These are phyloP conservation scores for Noturus placidus DNA, from an alignment of 2,113 vertebrate species.

Conservation along the genomic window DNA sequence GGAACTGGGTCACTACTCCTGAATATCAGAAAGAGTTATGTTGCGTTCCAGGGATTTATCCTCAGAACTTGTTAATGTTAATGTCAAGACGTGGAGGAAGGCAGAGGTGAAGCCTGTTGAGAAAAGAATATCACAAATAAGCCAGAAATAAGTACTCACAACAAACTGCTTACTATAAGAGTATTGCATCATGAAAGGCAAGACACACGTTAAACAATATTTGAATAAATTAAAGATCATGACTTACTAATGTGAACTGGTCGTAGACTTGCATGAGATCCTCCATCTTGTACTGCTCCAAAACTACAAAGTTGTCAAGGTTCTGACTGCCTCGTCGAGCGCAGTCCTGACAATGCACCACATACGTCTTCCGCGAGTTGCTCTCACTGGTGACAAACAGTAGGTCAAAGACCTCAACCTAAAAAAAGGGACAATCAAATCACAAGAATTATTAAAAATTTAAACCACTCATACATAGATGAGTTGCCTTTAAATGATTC, in stretches of 20 bases:
- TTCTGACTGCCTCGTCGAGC: slow-evolving; percentile 89
- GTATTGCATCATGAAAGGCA: neutral
- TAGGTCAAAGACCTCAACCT: slow-evolving; percentile 99
- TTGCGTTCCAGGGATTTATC: slow-evolving; percentile 69
- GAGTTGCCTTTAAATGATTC: no score
- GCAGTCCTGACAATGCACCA: slow-evolving; percentile 98
- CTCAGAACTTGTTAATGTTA: slow-evolving; percentile 72
- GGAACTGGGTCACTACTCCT: slow-evolving; percentile 91
- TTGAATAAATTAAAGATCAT: neutral
- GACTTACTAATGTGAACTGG: slow-evolving; percentile 98
- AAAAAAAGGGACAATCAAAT: slow-evolving; percentile 49
- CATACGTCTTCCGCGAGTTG: slow-evolving; percentile 87
- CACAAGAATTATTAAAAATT: neutral
- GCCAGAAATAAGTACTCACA: neutral
- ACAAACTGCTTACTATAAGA: neutral
- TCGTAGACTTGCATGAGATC: slow-evolving; percentile 97
- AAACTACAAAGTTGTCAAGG: slow-evolving; percentile 95
- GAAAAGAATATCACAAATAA: neutral
- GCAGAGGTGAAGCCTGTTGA: slow-evolving; percentile 89
- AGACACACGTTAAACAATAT: neutral
- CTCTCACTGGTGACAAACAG: slow-evolving; percentile 97
- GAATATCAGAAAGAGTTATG: slow-evolving; percentile 92
- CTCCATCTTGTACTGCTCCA: slow-evolving; percentile 98
- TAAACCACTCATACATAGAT: neutral
- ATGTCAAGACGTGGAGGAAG: slow-evolving; percentile 93